phyloP scores from a whole-genome alignment of 1,140 invertebrate species.

The Geopemphigus sp. region DNA sequence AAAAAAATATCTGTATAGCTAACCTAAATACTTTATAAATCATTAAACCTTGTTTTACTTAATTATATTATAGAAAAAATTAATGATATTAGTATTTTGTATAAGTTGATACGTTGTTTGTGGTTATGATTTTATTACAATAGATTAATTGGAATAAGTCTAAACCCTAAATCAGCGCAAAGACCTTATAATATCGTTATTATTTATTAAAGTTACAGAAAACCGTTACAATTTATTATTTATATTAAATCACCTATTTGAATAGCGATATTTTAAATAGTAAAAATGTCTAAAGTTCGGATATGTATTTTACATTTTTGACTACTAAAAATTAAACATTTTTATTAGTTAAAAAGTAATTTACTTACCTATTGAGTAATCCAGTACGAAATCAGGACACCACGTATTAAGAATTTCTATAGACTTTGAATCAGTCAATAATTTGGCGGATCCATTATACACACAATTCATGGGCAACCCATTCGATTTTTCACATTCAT shows the following conservation, averaged over 20 bases:
- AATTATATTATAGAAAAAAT: background rate
- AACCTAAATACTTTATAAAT: conserved; percentile 14
- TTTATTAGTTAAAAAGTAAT: background rate
- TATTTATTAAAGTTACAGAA: background rate
- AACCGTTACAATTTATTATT: background rate
- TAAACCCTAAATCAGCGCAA: background rate
- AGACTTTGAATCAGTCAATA: conserved; percentile 57
- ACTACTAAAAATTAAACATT: conserved; percentile 23
- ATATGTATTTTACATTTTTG: background rate
- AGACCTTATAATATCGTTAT: background rate
- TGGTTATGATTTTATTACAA: too few relatives aligned
- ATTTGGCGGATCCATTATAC: conserved; percentile 70
- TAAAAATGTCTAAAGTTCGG: too few relatives aligned
- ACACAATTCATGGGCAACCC: conserved; percentile 62
- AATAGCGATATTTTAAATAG: background rate
- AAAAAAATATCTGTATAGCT: background rate
- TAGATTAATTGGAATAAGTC: too few relatives aligned
- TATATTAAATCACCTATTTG: background rate
- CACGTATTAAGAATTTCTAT: conserved; percentile 62
- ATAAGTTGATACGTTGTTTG: too few relatives aligned
- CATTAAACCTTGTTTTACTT: background rate
- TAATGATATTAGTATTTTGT: too few relatives aligned
- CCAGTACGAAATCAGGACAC: conserved; percentile 66
- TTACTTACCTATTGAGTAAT: conserved; percentile 52
- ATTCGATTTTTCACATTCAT: conserved; percentile 61